Evolutionary conservation across 2,797 vertebrate genomes (phyloP), one percentile per base, ranked within the genome.

Genomic region (Moxostoma hubbsi): DNA sequence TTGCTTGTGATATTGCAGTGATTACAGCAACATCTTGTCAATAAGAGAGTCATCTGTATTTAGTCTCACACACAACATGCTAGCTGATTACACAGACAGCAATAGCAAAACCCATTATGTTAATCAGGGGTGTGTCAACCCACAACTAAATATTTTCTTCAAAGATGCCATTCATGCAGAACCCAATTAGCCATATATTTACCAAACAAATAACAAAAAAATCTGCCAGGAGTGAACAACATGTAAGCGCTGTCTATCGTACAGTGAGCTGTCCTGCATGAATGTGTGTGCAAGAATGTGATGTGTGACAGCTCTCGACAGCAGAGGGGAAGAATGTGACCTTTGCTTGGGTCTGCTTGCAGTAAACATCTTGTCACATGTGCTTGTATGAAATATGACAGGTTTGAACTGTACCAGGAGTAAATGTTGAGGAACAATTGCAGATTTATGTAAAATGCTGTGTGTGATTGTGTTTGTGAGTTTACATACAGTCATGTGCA

Each of bases 321-420:
- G 82, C 69, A 50, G 64, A 82, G 65, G 64, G 80, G 46, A 73
- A 77, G 69, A 79, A 61, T 58, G 59, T 78, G 75, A 85, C 87
- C 85, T 86, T 86, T 81, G 57, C 70, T 77, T 78, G 73, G 77
- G 73, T 85, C 71, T 79, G 77, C 82, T 69, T 82, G 82, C 72
- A 78, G 76, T 84, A 75, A 83, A 77, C 78, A 75, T 81, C 57
- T 53, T 50, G 75, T 86, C 81, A 75, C 63, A 75, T 75, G 61
- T 67, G 71, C 53, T 49, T 36, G 66, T 62, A 78, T 81, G 76
- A 81, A 70, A 81, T 79, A 84, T 73, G 61, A 62, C 73, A 79
- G 66, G 51, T 86, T 82, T 81, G 68, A 78, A 15, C 57, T 58
- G 65, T 51, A 61, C 12, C 50, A 12, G 66, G 49, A 73, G 53